Base-by-base conservation (phyloP, 2,113 vertebrate genomes). In the Dasyornis broadbenti region DNA sequence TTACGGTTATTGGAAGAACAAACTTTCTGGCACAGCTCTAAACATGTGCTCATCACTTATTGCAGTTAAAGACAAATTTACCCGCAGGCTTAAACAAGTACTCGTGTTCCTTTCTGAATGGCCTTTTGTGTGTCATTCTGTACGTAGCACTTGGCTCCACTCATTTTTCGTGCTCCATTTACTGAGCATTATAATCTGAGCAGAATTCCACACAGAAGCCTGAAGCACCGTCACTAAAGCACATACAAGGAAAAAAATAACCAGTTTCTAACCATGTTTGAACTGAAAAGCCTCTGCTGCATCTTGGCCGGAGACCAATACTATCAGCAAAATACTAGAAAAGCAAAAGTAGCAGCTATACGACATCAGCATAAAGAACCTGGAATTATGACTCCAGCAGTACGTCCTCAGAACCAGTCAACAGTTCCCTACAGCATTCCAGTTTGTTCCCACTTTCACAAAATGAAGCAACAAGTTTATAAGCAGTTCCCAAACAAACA, bases 121-220 rank as follows among this genome's bases (percentile, higher is more conserved):
- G 73, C 17, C 37, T 72, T 64, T 77, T 72, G 52, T 89, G 47
- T 57, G 52, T 8, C 77, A 23, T 30, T 89, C 88, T n/a, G 72
- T 69, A 35, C 0, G 0, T 3, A 66, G 82, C 19, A 65, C 89
- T 90, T 66, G 60, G 45, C 50, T 86, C 78, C 78, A 47, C 44
- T 49, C 23, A 45, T 73, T 87, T 84, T 87, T 78, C 0, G 2
- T 84, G 90, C 85, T 90, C 88, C 78, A 78, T 87, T 95, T 95
- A 84, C 73, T 78, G 47, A 33, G 37, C 19, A 27, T 77, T 77
- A 30, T 28, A 49, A 47, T 68, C 54, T 28, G 30, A 94, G 47
- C 40, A 56, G 21, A 33, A 40, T 63, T 89, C 50, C 69, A 70
- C 69, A 53, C 19, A 63, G 47, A 73, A 61, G 54, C 81, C 69